Base-by-base conservation (phyloP, 2,797 vertebrate species). In the Poeciliopsis gracilis region DNA sequence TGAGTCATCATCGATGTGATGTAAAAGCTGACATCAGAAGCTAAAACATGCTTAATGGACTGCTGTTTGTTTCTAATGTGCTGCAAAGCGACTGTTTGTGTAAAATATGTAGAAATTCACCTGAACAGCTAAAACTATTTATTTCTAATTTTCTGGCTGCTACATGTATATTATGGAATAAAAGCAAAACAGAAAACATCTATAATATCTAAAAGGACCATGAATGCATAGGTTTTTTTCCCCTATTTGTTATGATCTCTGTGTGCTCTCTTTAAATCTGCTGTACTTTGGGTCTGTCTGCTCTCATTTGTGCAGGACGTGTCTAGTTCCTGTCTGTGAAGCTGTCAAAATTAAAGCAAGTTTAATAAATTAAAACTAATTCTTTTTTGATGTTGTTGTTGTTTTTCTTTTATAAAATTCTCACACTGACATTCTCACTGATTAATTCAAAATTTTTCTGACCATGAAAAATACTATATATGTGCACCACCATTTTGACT, bases 11-110 rank as follows among this genome's bases (percentile, higher is more conserved):
- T 85, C 78, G 78, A 78, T 84, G 51, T 80, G 30, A 76, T 84
- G 79, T 69, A 74, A 73, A 82, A 82, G 70, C 41, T 63, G 79
- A 72, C 75, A 86, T 91, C 49, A 36, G 77, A 84, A 84, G 82
- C 79, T 53, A 51, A n/a, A 85, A 55, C 85, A 85, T 78, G 77
- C 87, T 86, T 71, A 61, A 82, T 90, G 75, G 53, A 79, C 81
- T 90, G 82, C 86, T 84, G 81, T 89, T 45, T 84, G 79, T 86
- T 86, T 87, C 82, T 84, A 91, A 91, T 91, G 92, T 92, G 85
- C 71, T 86, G 74, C 72, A 88, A 75, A 82, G 51, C 77, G 59
- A 74, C 28, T 82, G 57, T 88, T 83, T 77, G 78, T 85, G 75
- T 57, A 45, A 70, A 85, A 55, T 53, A 73, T 77, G 59, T 79